Evolutionary conservation across 92 coral and sea anemone genomes (phyloP).

Genomic region (Palythoa caribaeorum): DNA sequence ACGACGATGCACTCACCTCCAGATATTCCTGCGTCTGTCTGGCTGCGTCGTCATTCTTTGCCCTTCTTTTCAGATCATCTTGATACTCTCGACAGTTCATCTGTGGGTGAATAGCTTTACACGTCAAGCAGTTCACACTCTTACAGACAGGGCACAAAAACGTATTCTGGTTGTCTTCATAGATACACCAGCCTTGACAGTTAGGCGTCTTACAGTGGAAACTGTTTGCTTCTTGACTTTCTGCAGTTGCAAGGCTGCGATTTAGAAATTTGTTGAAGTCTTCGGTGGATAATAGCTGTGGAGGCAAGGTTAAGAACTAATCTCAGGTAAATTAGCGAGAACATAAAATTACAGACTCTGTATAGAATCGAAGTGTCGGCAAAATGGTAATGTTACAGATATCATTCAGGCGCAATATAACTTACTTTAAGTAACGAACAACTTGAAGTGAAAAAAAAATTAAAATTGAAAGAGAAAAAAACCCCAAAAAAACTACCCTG

Average conservation of each 20-base stretch:
- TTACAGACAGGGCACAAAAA: conserved; percentile 93
- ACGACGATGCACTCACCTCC: conserved; percentile 65
- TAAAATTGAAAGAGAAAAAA: too few species aligned
- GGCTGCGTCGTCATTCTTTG: conserved; percentile 90
- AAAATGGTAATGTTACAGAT: too few species aligned
- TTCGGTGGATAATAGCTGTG: conserved; percentile 78
- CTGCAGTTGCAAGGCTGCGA: conserved; percentile 96
- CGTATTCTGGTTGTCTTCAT: conserved; percentile 93
- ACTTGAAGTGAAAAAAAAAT: too few species aligned
- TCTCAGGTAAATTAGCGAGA: too few species aligned
- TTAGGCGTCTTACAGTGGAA: conserved; percentile 97
- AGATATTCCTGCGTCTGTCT: conserved; percentile 85
- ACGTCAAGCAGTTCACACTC: conserved; percentile 90
- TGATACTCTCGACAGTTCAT: conserved; percentile 97
- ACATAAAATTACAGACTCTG: too few species aligned
- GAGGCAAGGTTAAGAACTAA: neutral
- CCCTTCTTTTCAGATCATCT: conserved; percentile 91
- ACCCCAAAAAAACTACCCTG: too few species aligned
- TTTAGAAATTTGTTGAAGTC: conserved; percentile 94
- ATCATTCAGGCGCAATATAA: too few species aligned
- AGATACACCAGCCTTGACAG: conserved; percentile 98
- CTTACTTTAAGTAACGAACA: too few species aligned
- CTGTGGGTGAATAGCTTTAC: conserved; percentile 90
- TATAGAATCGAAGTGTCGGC: too few species aligned
- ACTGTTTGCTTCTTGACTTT: conserved; percentile 95